Evolutionary conservation across 2,113 vertebrate species (phyloP), one percentile per base, ranked within the genome.

Genomic region (Chrysemys picta): DNA sequence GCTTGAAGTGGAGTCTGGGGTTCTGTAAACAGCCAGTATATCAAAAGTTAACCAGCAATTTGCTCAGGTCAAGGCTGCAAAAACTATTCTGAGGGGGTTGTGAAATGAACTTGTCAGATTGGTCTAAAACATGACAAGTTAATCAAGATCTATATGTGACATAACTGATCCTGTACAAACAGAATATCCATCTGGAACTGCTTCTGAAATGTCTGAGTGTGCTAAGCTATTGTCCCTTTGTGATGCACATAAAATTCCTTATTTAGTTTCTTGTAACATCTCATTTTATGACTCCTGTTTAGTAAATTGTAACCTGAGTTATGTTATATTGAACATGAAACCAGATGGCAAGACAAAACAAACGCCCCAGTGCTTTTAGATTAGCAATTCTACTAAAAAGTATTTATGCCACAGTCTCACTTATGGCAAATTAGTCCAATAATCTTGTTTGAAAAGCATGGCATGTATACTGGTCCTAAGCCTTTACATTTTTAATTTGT

Each of bases 261-360:
- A 69, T 21, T 94, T 82, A 80, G 69, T 80, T 93, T 89, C 69
- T 82, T 22, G 22, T n/a, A 78, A 17, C 49, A 49, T 29, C 83
- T 96, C 9, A 62, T 84, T 93, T 90, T 95, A 93, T 84, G 80
- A 53, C 52, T 79, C 29, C 72, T 82, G 53, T 82, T 93, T 89
- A 59, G 45, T 93, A 53, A 10, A 80, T 9, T 81, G 54, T 88
- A 95, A 93, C 59, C 76, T 72, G 69, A 95, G 89, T 56, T 87
- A 69, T 84, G 45, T 84, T 91, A 92, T 87, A 62, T 50, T 72
- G 87, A 29, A 25, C 49, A 27, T n/a, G 35, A 76, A 97, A 88
- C 59, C 82, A 84, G 93, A 76, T 54, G 62, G 29, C 0, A 81
- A 0, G 86, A 95, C 93, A 53, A 87, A 87, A 89, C 80, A 93